A percentile compares a stretch with the other conserved stretches of the same genome.
Evolutionary conservation across 2,113 vertebrate species (phyloP).

Genomic region (Tapirus terrestris): DNA sequence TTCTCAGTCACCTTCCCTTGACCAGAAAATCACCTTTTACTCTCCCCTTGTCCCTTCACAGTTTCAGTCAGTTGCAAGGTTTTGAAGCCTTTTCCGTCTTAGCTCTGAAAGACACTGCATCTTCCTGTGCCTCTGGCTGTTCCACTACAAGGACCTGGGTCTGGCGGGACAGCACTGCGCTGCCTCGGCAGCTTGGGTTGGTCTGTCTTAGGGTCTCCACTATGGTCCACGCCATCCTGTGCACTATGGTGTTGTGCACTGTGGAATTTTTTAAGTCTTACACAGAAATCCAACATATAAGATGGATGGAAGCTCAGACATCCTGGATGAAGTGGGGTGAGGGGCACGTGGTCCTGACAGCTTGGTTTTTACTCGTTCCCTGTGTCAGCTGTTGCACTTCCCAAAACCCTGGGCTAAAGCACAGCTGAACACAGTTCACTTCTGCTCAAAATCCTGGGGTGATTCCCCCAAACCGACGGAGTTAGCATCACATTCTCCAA

Average conservation of each 20-base stretch:
- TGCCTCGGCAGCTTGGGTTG: fast-evolving
- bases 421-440: neutral
- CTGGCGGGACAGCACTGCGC: fast-evolving
- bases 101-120: fast-evolving
- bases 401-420: fast-evolving
- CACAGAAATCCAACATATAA: neutral
- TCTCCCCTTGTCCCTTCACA: neutral
- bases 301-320: neutral
- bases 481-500: fast-evolving
- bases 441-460: neutral
- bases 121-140: neutral
- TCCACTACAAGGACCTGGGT: fast-evolving
- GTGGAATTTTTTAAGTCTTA: no score
- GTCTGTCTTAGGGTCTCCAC: neutral
- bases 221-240: fast-evolving
- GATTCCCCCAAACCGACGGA: fast-evolving
- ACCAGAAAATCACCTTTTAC: neutral
- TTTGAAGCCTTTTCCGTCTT: neutral
- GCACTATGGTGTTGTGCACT: fast-evolving
- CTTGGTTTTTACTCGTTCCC: neutral
- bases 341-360: fast-evolving
- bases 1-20: neutral
- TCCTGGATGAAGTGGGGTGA: neutral
- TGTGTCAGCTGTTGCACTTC: fast-evolving
- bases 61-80: neutral